Evolutionary conservation across 2,888 invertebrate species (phyloP).

Genomic region (Bugulina stolonifera): DNA sequence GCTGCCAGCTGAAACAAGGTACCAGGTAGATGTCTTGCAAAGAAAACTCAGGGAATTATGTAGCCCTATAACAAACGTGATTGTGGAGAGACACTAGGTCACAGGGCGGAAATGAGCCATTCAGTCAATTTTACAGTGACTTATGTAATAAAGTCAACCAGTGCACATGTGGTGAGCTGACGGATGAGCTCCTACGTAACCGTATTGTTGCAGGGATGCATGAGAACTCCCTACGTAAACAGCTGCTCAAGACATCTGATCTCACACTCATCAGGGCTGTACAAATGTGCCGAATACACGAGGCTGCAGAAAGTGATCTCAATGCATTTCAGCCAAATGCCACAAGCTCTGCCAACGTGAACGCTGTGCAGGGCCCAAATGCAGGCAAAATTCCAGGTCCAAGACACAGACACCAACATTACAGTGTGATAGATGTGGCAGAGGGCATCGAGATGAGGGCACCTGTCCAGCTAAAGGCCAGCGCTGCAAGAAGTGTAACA

Average conservation of each 20-base stretch:
- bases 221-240: neutral
- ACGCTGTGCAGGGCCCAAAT: neutral
- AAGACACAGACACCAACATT: neutral
- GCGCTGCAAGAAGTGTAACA: neutral
- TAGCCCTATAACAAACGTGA: neutral
- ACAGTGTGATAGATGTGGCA: neutral
- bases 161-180: neutral
- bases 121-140: slow-evolving; percentile 9
- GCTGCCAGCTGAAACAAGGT: neutral
- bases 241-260: slow-evolving; percentile 2
- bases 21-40: neutral
- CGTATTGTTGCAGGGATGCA: slow-evolving; percentile 8
- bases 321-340: neutral
- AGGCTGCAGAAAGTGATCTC: slow-evolving; percentile 8
- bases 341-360: neutral
- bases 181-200: neutral
- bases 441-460: neutral
- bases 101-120: neutral
- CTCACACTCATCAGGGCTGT: neutral
- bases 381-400: neutral
- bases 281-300: slow-evolving; percentile 2
- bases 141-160: neutral
- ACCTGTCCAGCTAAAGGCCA: neutral
- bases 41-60: neutral
- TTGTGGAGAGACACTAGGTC: neutral